Conservation (phyloP, 2,797 vertebrate genomes). For the Eidolon dupreanum region DNA sequence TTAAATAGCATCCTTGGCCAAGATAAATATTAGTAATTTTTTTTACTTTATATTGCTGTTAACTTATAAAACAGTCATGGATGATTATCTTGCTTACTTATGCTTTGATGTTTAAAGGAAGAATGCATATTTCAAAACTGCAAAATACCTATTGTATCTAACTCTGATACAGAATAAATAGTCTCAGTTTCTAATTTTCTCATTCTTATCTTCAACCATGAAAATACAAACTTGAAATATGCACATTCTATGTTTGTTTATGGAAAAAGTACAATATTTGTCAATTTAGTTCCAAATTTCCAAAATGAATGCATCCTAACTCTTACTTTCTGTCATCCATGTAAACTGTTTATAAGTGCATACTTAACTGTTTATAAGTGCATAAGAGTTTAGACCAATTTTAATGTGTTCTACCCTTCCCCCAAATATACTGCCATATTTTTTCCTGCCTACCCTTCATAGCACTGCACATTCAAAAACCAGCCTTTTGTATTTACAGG, state of each 20-base stretch:
- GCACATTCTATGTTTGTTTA: not conserved
- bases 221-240: not conserved
- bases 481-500: not conserved
- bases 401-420: not conserved
- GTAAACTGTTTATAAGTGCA: not conserved
- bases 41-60: not conserved
- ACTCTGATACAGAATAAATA: not conserved
- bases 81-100: not conserved
- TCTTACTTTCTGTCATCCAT: not conserved
- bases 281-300: not conserved
- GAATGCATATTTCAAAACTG: not conserved
- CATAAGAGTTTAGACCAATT: not conserved
- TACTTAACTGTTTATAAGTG: not conserved
- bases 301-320: constrained; percentile 9
- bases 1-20: constrained; percentile 4
- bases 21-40: not conserved
- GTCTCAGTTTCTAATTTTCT: not conserved
- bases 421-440: not conserved
- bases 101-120: constrained; percentile 15
- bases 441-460: not conserved
- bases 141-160: not conserved
- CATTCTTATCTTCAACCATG: not conserved
- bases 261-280: not conserved
- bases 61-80: not conserved
- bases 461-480: not conserved